Percentiles rank a stretch among this genome's conserved stretches.
Evolutionary conservation across 2,797 vertebrate genomes (phyloP).

Genomic region (Pelobates cultripes): DNA sequence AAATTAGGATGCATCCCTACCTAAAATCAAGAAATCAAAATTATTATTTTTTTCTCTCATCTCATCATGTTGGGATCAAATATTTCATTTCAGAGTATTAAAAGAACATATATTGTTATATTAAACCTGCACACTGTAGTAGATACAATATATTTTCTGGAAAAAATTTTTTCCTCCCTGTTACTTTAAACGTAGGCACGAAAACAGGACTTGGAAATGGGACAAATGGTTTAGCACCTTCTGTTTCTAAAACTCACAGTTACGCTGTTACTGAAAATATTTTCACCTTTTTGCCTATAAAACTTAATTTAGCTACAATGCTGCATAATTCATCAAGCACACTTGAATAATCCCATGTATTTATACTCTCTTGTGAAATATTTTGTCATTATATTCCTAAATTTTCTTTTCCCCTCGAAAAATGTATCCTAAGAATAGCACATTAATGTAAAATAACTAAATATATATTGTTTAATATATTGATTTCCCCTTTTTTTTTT

Average conservation of each 20-base stretch:
- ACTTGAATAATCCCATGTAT: not conserved
- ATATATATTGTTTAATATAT: conserved; percentile 55
- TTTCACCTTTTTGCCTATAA: not conserved
- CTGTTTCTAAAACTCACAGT: not conserved
- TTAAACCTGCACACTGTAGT: no score
- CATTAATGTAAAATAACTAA: not conserved
- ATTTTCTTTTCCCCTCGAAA: not conserved
- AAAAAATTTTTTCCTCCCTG: no score
- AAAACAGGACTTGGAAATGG: not conserved
- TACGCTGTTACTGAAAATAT: not conserved
- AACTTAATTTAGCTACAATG: not conserved
- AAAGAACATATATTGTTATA: no score
- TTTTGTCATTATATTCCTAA: no score
- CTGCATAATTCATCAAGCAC: not conserved
- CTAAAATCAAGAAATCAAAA: no score
- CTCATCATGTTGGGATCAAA: no score
- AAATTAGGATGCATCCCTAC: no score
- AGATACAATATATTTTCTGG: no score
- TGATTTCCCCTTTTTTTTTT: not conserved
- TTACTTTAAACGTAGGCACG: no score
- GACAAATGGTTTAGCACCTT: not conserved
- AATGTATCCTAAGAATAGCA: conserved; percentile 1
- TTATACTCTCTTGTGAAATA: no score
- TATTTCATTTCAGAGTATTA: no score
- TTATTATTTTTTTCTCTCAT: no score